These are phyloP conservation scores for Tokudaia tokunoshimensis DNA, from an alignment of 2,797 vertebrate species.

Conservation along the genomic window DNA sequence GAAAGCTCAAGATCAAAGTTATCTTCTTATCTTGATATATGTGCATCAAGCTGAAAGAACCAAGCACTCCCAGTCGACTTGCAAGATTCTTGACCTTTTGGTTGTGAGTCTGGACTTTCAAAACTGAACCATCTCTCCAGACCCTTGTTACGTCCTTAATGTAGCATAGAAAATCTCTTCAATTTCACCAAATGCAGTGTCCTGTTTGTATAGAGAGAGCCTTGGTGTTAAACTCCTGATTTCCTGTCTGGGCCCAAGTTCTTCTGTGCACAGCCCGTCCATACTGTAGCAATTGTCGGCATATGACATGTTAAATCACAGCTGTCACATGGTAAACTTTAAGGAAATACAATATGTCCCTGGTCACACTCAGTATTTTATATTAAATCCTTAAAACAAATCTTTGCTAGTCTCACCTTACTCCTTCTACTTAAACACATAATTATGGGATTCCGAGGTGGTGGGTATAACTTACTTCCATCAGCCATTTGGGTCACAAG, in stretches of 20 bases:
- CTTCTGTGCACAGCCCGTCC: not conserved
- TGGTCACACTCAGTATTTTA: not conserved
- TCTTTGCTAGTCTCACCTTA: slow-evolving; percentile 72
- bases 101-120: not conserved
- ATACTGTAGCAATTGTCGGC: not conserved
- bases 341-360: slow-evolving; percentile 12
- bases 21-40: not conserved
- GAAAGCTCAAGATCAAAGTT: not conserved
- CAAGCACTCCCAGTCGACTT: not conserved
- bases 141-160: not conserved
- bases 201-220: not conserved
- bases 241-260: not conserved
- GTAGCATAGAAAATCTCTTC: not conserved
- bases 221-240: not conserved
- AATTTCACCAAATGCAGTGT: not conserved
- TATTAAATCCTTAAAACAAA: slow-evolving; percentile 68
- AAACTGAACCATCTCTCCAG: not conserved
- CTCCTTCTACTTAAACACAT: slow-evolving; percentile 61
- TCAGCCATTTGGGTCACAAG: slow-evolving; percentile 76
- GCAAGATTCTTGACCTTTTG: not conserved
- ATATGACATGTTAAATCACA: not conserved
- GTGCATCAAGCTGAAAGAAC: not conserved
- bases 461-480: slow-evolving; percentile 36
- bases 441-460: slow-evolving; percentile 72
- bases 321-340: not conserved